These are phyloP conservation scores for Myripristis jacobus DNA, from an alignment of 2,797 vertebrate species.

Conservation along the genomic window DNA sequence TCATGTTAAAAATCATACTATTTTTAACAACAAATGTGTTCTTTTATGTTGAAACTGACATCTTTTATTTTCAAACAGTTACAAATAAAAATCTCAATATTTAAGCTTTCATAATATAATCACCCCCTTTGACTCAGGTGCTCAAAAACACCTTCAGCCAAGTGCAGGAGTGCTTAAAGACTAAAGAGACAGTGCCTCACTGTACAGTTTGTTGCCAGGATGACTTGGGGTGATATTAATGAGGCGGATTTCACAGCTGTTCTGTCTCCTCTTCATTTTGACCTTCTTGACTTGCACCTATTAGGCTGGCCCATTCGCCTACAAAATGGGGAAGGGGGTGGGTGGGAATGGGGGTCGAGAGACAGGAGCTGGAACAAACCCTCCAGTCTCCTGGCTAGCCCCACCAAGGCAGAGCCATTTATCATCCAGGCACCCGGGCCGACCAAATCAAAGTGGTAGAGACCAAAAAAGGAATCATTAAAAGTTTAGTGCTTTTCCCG, in stretches of 20 bases:
- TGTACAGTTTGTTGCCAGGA: slow-evolving; percentile 46
- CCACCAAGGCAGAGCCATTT: slow-evolving; percentile 77
- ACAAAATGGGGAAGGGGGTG: slow-evolving; percentile 31
- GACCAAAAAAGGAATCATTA: slow-evolving; percentile 83
- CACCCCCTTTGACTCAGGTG: not conserved
- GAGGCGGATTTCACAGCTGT: slow-evolving; percentile 65
- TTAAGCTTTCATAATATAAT: not conserved
- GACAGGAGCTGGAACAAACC: slow-evolving; percentile 63
- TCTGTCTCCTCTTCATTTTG: slow-evolving; percentile 55
- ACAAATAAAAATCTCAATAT: too few relatives aligned
- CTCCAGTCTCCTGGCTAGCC: slow-evolving; percentile 64
- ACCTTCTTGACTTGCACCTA: slow-evolving; percentile 71
- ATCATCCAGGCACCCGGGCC: slow-evolving; percentile 76
- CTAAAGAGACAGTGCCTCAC: slow-evolving; percentile 15
- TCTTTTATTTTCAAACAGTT: too few relatives aligned
- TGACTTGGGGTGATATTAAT: slow-evolving; percentile 65
- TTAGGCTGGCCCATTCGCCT: slow-evolving; percentile 54
- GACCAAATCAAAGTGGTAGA: slow-evolving; percentile 74
- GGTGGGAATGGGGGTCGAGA: slow-evolving; percentile 34
- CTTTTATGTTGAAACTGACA: too few relatives aligned
- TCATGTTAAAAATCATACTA: too few relatives aligned
- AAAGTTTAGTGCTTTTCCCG: slow-evolving; percentile 79
- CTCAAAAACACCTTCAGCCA: slow-evolving; percentile 12
- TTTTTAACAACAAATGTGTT: too few relatives aligned
- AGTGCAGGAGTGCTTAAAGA: slow-evolving; percentile 6